A percentile compares a stretch with the other conserved stretches of the same genome.
Evolutionary conservation across 1,140 invertebrate genomes (phyloP).

Genomic region (Meteorus sp.): DNA sequence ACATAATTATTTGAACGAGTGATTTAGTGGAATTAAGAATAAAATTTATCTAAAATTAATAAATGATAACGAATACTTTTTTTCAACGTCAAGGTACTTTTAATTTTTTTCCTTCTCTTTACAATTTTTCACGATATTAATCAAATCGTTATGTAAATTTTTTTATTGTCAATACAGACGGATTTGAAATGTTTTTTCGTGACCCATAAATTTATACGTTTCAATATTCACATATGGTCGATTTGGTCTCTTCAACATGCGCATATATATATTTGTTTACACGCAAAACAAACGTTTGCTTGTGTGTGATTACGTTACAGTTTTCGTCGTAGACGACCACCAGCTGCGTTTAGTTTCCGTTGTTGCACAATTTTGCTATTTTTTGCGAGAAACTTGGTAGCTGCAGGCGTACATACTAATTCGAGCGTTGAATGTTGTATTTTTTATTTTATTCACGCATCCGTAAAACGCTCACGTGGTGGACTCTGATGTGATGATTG

Average conservation of each 20-base stretch:
- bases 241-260: neutral
- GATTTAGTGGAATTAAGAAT: no score
- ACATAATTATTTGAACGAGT: no score
- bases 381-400: no score
- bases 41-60: neutral
- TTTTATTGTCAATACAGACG: neutral
- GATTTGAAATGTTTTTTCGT: neutral
- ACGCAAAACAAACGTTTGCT: neutral
- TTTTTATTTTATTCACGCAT: no score
- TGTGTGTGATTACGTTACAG: no score
- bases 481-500: no score
- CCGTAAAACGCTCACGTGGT: no score
- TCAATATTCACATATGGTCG: neutral
- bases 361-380: no score
- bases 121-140: neutral
- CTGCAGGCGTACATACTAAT: no score
- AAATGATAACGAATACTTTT: neutral
- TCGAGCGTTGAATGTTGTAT: no score
- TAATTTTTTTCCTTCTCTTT: neutral
- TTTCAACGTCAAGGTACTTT: neutral
- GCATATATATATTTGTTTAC: neutral
- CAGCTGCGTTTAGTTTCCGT: no score
- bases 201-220: no score
- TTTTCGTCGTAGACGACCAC: neutral
- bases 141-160: neutral